Evolutionary conservation across 2,797 vertebrate genomes (phyloP).

Genomic region (Heliangelus exortis): DNA sequence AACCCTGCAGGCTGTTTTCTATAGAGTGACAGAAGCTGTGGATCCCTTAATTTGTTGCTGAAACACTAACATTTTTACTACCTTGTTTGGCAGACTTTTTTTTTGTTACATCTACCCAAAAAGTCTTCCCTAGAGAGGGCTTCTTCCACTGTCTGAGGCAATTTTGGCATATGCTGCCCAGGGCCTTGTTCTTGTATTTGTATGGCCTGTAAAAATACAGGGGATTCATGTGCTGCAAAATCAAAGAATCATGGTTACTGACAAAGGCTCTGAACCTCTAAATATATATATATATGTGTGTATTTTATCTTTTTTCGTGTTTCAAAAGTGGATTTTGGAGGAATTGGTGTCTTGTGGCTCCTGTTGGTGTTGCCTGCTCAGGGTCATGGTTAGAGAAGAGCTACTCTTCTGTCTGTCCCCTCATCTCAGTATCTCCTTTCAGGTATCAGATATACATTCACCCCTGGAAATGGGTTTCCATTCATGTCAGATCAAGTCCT

Average conservation of each 20-base stretch:
- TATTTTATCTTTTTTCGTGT: not conserved
- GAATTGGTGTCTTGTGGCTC: not conserved
- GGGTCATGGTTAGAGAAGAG: not conserved
- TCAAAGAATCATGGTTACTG: not conserved
- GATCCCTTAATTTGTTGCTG: not conserved
- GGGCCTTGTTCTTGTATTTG: not conserved
- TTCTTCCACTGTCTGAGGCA: fast-evolving
- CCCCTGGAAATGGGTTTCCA: not conserved
- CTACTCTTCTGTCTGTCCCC: not conserved
- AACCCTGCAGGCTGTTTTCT: not conserved
- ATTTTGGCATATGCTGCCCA: not conserved
- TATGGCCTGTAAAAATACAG: not conserved
- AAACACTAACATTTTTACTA: not conserved
- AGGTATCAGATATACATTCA: not conserved
- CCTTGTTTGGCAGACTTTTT: not conserved
- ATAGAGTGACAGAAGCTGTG: not conserved
- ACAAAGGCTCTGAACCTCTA: not conserved
- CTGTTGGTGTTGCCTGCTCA: not conserved
- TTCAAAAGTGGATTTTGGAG: not conserved
- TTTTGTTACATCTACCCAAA: not conserved
- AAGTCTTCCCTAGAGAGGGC: not conserved
- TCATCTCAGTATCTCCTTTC: not conserved
- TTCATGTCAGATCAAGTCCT: not conserved
- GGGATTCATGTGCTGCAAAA: not conserved
- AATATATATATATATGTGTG: too few species aligned